A percentile compares a stretch with the other conserved stretches of the same genome.
Conservation (phyloP, 2,888 invertebrate species). For the Ceraclea dissimilis region DNA sequence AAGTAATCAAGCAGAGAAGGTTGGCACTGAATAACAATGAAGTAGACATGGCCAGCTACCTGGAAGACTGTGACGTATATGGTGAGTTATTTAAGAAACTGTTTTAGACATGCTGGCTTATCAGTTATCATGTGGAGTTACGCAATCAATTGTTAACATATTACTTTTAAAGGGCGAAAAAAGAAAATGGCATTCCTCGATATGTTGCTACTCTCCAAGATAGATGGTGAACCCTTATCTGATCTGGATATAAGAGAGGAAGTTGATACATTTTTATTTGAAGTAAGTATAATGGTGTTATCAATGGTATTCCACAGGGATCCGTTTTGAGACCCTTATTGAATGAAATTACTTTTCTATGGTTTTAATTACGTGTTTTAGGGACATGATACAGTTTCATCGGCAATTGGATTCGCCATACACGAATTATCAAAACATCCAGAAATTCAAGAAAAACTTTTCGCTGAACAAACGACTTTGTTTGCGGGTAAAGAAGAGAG, state of each 20-base stretch:
- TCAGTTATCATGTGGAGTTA: too few relatives aligned
- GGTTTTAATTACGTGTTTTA: constrained; percentile 25
- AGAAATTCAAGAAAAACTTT: constrained; percentile 41
- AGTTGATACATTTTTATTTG: constrained; percentile 70
- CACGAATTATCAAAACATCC: constrained; percentile 42
- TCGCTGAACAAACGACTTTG: constrained; percentile 37
- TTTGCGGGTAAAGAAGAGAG: constrained; percentile 34
- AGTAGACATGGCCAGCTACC: constrained; percentile 8
- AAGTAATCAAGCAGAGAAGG: constrained; percentile 40
- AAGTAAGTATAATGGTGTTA: constrained; percentile 35
- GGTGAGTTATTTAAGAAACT: too few relatives aligned
- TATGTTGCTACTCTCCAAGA: constrained; percentile 52
- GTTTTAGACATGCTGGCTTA: too few relatives aligned
- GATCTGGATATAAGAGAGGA: constrained; percentile 58
- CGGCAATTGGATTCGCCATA: constrained; percentile 44
- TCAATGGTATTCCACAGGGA: too few relatives aligned
- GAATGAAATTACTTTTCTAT: neutral
- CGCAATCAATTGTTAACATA: too few relatives aligned
- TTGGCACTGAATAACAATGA: constrained; percentile 30
- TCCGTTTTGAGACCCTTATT: neutral
- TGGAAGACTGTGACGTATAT: constrained; percentile 2
- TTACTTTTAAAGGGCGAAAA: constrained; percentile 39
- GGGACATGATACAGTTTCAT: constrained; percentile 47
- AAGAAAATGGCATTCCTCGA: constrained; percentile 62
- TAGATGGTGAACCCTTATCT: constrained; percentile 50